Evolutionary conservation across 2,888 invertebrate genomes (phyloP), one percentile per base, ranked within the genome.

Genomic region (Oxycera nigricornis): DNA sequence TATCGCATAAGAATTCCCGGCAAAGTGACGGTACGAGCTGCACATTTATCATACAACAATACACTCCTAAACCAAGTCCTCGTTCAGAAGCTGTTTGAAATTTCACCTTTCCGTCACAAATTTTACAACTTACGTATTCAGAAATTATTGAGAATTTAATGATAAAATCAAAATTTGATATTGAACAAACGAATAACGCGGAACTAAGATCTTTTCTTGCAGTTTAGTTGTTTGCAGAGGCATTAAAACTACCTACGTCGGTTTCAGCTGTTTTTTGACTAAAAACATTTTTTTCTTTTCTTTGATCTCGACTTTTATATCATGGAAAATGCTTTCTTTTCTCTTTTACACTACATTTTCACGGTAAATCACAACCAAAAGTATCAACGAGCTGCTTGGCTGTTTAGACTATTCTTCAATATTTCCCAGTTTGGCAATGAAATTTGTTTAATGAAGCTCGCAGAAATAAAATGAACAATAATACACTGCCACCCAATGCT

Each of bases 201-300:
- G n/a, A n/a, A n/a, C n/a, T n/a, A n/a, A n/a, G n/a, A n/a, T n/a
- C n/a, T n/a, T n/a, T n/a, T n/a, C n/a, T n/a, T n/a, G n/a, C 28
- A 20, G 7, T 65, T 65, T 65, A 14, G 20, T 67, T 67, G 28
- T 67, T 67, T 17, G 67, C 67, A 35, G 35, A 67, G 35, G 67
- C 35, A 14, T 35, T 14, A 39, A 39, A 39, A 39, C 39, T 39
- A 39, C 39, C 14, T 39, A 9, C 39, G 7, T 39, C 7, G 9
- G 39, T 39, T 39, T 39, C 39, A 39, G 1, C 14, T 39, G 1
- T 39, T 39, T 39, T 39, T 39, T 7, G 39, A 39, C 14, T 39
- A 39, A 39, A 39, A 39, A 39, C 39, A 39, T 9, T 39, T 39
- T 39, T 39, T 39, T 14, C 39, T 14, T 39, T 1, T 39, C n/a